These are phyloP conservation scores for Sipha flava DNA, from an alignment of 1,140 invertebrate species.

Conservation along the genomic window DNA sequence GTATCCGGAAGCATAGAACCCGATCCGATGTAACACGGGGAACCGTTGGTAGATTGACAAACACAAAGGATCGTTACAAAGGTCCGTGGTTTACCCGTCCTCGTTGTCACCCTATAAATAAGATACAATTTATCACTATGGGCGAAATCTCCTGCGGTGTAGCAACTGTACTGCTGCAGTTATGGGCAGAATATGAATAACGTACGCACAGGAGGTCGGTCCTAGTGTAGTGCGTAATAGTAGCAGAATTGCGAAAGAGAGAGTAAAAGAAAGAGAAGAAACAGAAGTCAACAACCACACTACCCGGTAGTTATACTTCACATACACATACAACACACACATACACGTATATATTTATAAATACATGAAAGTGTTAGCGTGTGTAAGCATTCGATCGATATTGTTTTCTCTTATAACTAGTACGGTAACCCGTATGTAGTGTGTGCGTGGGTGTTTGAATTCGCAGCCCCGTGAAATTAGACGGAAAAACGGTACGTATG, in stretches of 20 bases:
- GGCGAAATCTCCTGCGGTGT: not conserved
- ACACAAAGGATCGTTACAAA: not conserved
- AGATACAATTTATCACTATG: not conserved
- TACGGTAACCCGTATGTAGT: not conserved
- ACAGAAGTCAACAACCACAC: not conserved
- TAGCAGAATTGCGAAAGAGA: no score
- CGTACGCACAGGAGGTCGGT: no score
- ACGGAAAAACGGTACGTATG: not conserved
- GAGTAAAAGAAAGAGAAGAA: not conserved
- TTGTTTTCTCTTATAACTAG: not conserved
- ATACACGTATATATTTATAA: not conserved
- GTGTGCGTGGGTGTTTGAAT: not conserved
- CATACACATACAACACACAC: not conserved
- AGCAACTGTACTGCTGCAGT: not conserved
- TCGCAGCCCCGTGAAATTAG: conserved; percentile 16
- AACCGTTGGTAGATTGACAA: not conserved
- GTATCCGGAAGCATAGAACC: not conserved
- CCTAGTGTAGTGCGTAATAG: no score
- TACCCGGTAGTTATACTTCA: no score
- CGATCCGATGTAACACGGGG: not conserved
- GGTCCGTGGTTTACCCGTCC: not conserved
- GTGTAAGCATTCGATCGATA: not conserved
- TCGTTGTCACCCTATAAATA: not conserved
- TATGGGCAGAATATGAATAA: no score
- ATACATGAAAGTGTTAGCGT: no score